Base-by-base conservation (phyloP, 2,888 invertebrate species). In the Ischnura elegans region DNA sequence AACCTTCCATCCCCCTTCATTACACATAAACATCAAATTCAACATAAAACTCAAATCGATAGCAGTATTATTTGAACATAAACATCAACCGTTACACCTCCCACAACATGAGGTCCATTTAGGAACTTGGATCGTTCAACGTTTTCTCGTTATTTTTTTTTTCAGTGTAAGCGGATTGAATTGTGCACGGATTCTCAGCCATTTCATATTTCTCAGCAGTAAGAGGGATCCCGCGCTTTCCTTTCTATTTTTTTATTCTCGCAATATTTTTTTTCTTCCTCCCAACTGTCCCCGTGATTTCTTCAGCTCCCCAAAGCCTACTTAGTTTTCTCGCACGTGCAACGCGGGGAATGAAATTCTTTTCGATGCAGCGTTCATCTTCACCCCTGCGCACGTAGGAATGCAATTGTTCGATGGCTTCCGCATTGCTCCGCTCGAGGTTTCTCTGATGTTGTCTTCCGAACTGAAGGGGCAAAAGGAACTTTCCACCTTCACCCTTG, bases 361-460 rank as follows among this genome's bases (percentile, higher is more conserved):
- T 61, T 61, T 61, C n/a, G n/a, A 61, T 61, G 61, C 61, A 61
- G 61, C n/a, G 61, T 61, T 61, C 61, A 61, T 61, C 61, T 61
- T 61, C 61, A n/a, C n/a, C 61, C n/a, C 10, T n/a, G n/a, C 61
- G 61, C n/a, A 25, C n/a, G 16, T n/a, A 25, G 61, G 61, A n/a
- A 61, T 61, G 25, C 61, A 61, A 61, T 61, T 61, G 61, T n/a
- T 4, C n/a, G 51, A n/a, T 61, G 3, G 61, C 61, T 61, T 61
- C 61, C 61, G 61, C 61, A n/a, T 61, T n/a, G 61, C 61, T 61
- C 5, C n/a, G 61, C n/a, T 61, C 61, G 61, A 61, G n/a, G 61
- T 61, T 61, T 61, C 61, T 61, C 61, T n/a, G n/a, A 61, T 61
- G 25, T 2, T 19, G n/a, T n/a, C n/a, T 61, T n/a, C 61, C n/a